A percentile compares a stretch with the other conserved stretches of the same genome.
phyloP scores from a whole-genome alignment of 2,888 invertebrate genomes.

The Carcina quercana region DNA sequence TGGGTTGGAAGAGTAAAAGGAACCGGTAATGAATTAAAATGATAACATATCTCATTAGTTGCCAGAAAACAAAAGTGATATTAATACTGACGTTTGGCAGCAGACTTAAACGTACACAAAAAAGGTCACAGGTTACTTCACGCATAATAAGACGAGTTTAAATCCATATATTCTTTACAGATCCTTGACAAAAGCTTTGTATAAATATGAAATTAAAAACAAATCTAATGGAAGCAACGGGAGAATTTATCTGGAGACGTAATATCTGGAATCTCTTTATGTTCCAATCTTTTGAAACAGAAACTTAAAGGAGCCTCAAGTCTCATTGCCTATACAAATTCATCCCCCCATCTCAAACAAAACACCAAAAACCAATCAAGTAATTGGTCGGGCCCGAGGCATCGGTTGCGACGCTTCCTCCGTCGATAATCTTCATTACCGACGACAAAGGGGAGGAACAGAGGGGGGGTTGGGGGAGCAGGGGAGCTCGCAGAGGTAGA shows the following conservation, averaged over 20 bases:
- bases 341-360: conserved; percentile 23
- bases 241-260: conserved; percentile 11
- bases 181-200: too few species aligned
- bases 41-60: too few species aligned
- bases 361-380: conserved; percentile 65
- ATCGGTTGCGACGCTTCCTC: conserved; percentile 24
- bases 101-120: too few species aligned
- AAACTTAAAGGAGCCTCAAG: conserved; percentile 15
- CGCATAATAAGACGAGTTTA: too few species aligned
- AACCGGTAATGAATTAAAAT: too few species aligned
- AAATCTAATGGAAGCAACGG: too few species aligned
- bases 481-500: conserved; percentile 10
- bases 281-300: conserved; percentile 16
- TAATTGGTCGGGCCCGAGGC: conserved; percentile 42
- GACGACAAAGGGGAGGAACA: conserved; percentile 26
- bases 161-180: too few species aligned
- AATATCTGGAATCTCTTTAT: conserved; percentile 11
- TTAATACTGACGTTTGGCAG: too few species aligned
- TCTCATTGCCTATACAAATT: conserved; percentile 17
- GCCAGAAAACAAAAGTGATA: too few species aligned
- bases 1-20: too few species aligned
- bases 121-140: too few species aligned
- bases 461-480: conserved; percentile 17
- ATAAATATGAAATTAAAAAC: too few species aligned
- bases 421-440: conserved; percentile 54